Conservation (phyloP, 2,113 vertebrate genomes). For the Lipotes vexillifer region DNA sequence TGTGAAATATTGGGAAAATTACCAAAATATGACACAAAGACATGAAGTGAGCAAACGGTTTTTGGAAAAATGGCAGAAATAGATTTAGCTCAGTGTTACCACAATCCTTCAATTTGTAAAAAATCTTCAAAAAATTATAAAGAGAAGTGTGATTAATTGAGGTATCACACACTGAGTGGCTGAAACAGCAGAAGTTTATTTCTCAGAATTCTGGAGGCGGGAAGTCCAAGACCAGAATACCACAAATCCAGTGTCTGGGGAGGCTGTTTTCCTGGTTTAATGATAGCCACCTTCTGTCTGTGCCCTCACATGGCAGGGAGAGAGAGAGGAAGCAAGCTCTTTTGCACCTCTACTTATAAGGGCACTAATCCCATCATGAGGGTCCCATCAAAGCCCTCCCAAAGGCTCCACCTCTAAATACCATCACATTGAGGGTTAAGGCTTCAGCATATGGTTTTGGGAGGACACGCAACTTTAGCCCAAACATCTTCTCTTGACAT, state of each 20-base stretch:
- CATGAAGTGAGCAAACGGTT: too few species aligned
- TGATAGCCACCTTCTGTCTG: not conserved
- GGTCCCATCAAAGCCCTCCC: too few species aligned
- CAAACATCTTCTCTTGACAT: too few species aligned
- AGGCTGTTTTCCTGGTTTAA: not conserved
- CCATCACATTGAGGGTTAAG: not conserved
- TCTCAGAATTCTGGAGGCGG: not conserved
- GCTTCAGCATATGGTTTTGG: not conserved
- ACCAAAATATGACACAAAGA: too few species aligned
- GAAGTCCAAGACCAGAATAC: not conserved
- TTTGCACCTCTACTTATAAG: fast-evolving
- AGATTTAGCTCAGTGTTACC: too few species aligned
- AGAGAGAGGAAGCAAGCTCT: not conserved
- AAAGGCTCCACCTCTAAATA: not conserved
- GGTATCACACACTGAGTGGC: not conserved
- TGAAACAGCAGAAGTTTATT: not conserved
- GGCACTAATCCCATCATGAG: fast-evolving
- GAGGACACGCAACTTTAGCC: not conserved
- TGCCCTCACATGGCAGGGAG: not conserved
- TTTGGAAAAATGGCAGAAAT: too few species aligned
- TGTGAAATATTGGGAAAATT: too few species aligned
- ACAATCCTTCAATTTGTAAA: too few species aligned
- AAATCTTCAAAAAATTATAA: too few species aligned
- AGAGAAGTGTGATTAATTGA: too few species aligned
- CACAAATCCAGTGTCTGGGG: not conserved